These are phyloP conservation scores for Heliangelus exortis DNA, from an alignment of 2,797 vertebrate genomes.

Conservation along the genomic window DNA sequence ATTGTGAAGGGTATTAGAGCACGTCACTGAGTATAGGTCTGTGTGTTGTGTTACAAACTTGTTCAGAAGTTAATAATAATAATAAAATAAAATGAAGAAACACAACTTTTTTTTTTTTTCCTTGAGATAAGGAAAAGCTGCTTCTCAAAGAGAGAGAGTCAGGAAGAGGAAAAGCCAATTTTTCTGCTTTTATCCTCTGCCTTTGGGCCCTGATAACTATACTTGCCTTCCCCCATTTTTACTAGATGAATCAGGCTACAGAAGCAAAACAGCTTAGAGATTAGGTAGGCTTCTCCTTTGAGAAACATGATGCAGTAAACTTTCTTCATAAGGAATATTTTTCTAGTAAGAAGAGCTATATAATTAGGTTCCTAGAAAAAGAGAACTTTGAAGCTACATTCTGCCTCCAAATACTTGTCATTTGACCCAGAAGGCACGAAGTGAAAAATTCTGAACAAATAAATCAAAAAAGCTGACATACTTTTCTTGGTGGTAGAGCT, in stretches of 20 bases:
- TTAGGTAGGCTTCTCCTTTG: conserved; percentile 45
- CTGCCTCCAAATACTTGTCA: conserved; percentile 41
- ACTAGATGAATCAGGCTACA: conserved; percentile 25
- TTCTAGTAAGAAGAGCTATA: background rate
- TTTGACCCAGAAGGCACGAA: conserved; percentile 59
- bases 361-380: conserved; percentile 19
- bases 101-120: background rate
- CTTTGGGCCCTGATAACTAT: conserved; percentile 17
- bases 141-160: conserved; percentile 39
- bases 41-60: background rate
- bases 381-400: conserved; percentile 44
- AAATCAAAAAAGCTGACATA: conserved; percentile 45
- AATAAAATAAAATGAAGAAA: background rate
- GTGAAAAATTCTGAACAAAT: conserved; percentile 46
- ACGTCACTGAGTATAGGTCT: background rate
- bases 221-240: background rate
- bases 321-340: conserved; percentile 31
- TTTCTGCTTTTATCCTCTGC: conserved; percentile 34
- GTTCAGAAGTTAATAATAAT: background rate
- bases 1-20: background rate
- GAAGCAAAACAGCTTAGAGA: conserved; percentile 52
- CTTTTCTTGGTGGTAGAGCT: conserved; percentile 8
- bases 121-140: conserved; percentile 22
- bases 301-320: conserved; percentile 30
- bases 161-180: background rate